phyloP scores from a whole-genome alignment of 1,140 invertebrate genomes.

The Drosophila ohnishii region DNA sequence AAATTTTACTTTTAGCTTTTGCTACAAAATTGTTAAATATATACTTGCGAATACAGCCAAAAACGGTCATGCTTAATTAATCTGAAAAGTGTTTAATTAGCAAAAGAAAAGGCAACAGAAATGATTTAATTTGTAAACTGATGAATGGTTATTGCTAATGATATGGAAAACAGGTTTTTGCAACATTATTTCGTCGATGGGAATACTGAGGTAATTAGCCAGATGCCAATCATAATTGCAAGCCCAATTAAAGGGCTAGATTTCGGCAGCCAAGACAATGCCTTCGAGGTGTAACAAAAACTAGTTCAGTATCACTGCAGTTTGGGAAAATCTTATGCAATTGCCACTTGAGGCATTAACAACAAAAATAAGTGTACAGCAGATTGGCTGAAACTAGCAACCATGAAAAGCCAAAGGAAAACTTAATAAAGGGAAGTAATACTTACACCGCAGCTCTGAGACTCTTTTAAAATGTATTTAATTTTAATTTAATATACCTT shows the following conservation, averaged over 20 bases:
- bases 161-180: conserved; percentile 22
- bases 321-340: conserved; percentile 51
- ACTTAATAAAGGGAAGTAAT: background rate
- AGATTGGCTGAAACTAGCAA: conserved; percentile 46
- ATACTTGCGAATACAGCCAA: conserved; percentile 9
- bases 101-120: conserved; percentile 6
- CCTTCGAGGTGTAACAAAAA: conserved; percentile 16
- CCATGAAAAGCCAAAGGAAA: conserved; percentile 41
- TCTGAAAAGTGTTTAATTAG: conserved; percentile 31
- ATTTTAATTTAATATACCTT: too few relatives aligned
- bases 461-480: background rate
- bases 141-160: conserved; percentile 12
- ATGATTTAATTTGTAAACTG: conserved; percentile 8
- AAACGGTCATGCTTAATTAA: conserved; percentile 46
- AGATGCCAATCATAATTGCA: conserved; percentile 16
- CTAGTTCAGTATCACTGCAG: conserved; percentile 53
- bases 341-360: conserved; percentile 23
- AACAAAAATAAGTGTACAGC: conserved; percentile 28
- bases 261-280: conserved; percentile 7
- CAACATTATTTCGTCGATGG: background rate
- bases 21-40: conserved; percentile 15
- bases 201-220: conserved; percentile 3
- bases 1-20: conserved; percentile 10
- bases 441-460: background rate
- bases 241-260: conserved; percentile 9